Evolutionary conservation across 2,113 vertebrate species (phyloP).

Genomic region (Petromus typicus): DNA sequence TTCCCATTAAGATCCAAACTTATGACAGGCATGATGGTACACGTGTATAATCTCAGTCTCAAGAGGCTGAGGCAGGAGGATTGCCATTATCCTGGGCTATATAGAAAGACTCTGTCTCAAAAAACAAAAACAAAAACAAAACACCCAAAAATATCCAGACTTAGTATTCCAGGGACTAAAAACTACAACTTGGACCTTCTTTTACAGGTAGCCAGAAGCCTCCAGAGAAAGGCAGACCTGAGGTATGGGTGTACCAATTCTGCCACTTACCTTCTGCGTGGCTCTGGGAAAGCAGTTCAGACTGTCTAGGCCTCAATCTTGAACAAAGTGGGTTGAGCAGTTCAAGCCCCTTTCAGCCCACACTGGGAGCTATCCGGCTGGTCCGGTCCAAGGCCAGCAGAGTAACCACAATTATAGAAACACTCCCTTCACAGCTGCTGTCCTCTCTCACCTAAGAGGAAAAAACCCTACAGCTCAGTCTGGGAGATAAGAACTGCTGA

Average conservation of each 20-base stretch:
- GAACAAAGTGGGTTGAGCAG: not conserved
- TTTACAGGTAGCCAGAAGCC: not conserved
- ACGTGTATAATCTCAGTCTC: not conserved
- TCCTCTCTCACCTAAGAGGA: slow-evolving; percentile 56
- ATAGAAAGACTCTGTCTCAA: not conserved
- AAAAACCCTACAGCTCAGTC: slow-evolving; percentile 62
- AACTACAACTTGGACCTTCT: not conserved
- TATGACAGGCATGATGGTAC: not conserved
- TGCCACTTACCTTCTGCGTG: not conserved
- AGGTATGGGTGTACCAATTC: not conserved
- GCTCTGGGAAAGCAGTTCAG: not conserved
- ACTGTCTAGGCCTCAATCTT: slow-evolving; percentile 36
- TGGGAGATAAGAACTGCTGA: slow-evolving; percentile 80
- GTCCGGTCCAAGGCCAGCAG: not conserved
- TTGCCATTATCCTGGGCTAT: not conserved
- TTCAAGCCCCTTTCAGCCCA: not conserved
- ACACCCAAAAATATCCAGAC: not conserved
- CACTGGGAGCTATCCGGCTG: not conserved
- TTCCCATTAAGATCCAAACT: not conserved
- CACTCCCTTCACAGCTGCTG: not conserved
- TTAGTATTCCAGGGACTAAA: not conserved
- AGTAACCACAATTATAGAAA: not conserved
- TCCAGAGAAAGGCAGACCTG: not conserved
- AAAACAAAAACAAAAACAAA: not conserved
- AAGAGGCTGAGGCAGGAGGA: not conserved